Evolutionary conservation across 2,113 vertebrate species (phyloP).

Genomic region (Heliornis fulica): DNA sequence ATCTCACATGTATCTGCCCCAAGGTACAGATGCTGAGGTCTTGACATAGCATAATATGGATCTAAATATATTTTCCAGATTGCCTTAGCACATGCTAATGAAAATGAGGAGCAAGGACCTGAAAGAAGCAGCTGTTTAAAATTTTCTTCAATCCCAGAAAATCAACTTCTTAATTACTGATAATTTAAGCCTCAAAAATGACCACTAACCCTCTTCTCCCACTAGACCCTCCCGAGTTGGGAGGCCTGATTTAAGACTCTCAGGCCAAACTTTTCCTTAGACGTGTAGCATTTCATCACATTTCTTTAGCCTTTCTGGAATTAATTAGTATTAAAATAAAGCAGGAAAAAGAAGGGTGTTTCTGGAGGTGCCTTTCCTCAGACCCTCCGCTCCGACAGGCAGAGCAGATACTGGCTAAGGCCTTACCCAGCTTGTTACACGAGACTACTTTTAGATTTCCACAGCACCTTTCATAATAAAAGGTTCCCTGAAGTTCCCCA

Average conservation of each 20-base stretch:
- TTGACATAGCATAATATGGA: constrained; percentile 40
- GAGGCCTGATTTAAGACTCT: constrained; percentile 5
- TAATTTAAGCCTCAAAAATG: constrained; percentile 66
- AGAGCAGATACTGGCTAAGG: not conserved
- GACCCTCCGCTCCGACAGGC: not conserved
- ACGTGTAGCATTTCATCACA: constrained; percentile 14
- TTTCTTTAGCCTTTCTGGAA: constrained; percentile 42
- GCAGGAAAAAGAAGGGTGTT: not conserved
- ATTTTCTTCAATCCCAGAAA: constrained; percentile 57
- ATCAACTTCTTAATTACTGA: constrained; percentile 68
- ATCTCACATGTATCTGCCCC: constrained; percentile 63
- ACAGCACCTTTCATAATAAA: not conserved
- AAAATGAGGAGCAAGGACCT: constrained; percentile 1
- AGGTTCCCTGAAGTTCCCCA: not conserved
- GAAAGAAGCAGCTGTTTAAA: constrained; percentile 62
- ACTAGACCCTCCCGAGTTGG: constrained; percentile 20
- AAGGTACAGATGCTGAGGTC: constrained; percentile 50
- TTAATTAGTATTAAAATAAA: constrained; percentile 61
- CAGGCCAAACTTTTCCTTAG: not conserved
- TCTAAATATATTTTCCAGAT: constrained; percentile 58
- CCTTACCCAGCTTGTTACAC: not conserved
- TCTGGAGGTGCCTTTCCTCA: not conserved
- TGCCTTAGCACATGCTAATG: constrained; percentile 60
- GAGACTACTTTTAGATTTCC: not conserved
- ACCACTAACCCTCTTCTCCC: constrained; percentile 37